phyloP scores from a whole-genome alignment of 92 coral and sea anemone species.

The Scolanthus callimorphus region DNA sequence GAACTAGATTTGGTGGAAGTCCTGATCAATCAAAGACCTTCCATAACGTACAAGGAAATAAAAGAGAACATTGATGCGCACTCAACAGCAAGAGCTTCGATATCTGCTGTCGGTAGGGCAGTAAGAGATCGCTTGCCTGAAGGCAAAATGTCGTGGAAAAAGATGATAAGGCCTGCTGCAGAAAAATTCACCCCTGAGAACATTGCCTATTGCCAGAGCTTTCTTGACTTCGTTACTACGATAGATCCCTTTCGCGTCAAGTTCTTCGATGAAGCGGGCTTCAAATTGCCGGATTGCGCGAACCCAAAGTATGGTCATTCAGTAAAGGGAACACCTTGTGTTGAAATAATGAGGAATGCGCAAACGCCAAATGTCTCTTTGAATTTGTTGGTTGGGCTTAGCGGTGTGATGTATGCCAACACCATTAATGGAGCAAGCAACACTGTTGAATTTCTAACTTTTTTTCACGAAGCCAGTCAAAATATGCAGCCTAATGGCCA shows the following conservation, averaged over 20 bases:
- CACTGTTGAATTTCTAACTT: too few relatives aligned
- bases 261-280: too few relatives aligned
- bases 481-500: too few relatives aligned
- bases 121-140: constrained; percentile 44
- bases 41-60: constrained; percentile 22
- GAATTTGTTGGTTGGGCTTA: constrained; percentile 9
- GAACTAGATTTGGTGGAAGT: too few relatives aligned
- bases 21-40: too few relatives aligned
- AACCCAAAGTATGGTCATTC: too few relatives aligned
- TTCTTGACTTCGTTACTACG: constrained; percentile 22
- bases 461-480: too few relatives aligned
- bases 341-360: constrained; percentile 1
- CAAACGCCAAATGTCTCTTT: constrained; percentile 23
- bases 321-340: too few relatives aligned
- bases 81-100: constrained; percentile 21
- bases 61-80: constrained; percentile 27
- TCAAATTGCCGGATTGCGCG: too few relatives aligned
- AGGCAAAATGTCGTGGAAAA: constrained; percentile 48
- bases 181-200: constrained; percentile 26
- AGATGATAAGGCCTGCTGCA: too few relatives aligned
- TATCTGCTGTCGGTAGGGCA: constrained; percentile 23
- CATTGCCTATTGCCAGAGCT: constrained; percentile 33
- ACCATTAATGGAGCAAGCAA: too few relatives aligned
- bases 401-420: too few relatives aligned
- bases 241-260: constrained; percentile 39